Percentiles rank a stretch among this genome's conserved stretches.
phyloP scores from a whole-genome alignment of 2,888 invertebrate genomes.

The Hirtodrosophila cameraria region DNA sequence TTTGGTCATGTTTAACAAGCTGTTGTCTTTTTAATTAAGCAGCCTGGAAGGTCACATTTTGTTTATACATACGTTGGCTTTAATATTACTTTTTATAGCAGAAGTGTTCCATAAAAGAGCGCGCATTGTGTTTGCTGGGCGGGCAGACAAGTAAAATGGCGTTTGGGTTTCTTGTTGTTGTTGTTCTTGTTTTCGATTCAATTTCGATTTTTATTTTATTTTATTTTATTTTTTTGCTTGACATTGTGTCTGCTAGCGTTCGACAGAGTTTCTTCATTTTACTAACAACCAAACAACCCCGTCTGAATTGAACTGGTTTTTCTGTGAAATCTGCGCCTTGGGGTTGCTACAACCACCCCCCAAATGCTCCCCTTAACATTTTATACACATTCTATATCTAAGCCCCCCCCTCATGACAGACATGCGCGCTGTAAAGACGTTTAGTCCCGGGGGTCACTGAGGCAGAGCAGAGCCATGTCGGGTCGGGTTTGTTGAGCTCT shows the following conservation, averaged over 20 bases:
- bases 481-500: conserved; percentile 53
- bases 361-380: conserved; percentile 28
- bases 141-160: conserved; percentile 61
- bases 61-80: conserved; percentile 44
- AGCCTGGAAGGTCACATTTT: conserved; percentile 62
- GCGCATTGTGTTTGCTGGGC: conserved; percentile 41
- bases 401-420: conserved; percentile 50
- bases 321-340: conserved; percentile 77
- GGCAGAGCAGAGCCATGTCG: too few relatives aligned
- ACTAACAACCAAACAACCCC: conserved; percentile 58
- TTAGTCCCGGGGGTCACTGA: conserved; percentile 14
- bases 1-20: conserved; percentile 74
- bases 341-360: conserved; percentile 62
- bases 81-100: conserved; percentile 47
- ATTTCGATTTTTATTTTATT: conserved; percentile 50
- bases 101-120: conserved; percentile 32
- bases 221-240: conserved; percentile 72
- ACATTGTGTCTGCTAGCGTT: conserved; percentile 64
- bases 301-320: conserved; percentile 55
- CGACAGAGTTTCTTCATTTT: conserved; percentile 70
- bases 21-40: conserved; percentile 81
- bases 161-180: too few relatives aligned
- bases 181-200: conserved; percentile 45
- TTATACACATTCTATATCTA: conserved; percentile 47
- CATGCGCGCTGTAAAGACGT: conserved; percentile 69